These are phyloP conservation scores for Lagorchestes hirsutus DNA, from an alignment of 2,797 vertebrate genomes.

Conservation along the genomic window DNA sequence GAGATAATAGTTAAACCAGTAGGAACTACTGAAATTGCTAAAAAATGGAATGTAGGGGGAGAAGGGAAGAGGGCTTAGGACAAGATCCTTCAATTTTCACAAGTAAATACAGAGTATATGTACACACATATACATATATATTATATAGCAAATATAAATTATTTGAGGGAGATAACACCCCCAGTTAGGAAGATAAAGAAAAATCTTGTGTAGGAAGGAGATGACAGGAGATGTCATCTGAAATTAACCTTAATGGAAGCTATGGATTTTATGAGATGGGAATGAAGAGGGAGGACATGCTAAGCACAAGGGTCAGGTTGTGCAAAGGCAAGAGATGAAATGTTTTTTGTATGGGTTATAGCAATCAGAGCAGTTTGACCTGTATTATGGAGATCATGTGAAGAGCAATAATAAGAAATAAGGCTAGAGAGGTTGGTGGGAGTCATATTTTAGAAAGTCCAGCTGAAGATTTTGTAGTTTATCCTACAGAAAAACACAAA, in stretches of 20 bases:
- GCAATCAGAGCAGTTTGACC: not conserved
- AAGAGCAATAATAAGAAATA: not conserved
- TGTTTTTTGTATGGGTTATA: not conserved
- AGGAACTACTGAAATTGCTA: not conserved
- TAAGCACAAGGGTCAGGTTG: not conserved
- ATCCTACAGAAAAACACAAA: not conserved
- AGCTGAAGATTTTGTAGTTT: not conserved
- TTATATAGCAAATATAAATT: not conserved
- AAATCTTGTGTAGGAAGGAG: not conserved
- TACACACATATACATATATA: not conserved
- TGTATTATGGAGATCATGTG: not conserved
- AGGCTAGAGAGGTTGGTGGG: not conserved
- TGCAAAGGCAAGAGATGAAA: not conserved
- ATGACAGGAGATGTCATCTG: not conserved
- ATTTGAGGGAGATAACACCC: not conserved
- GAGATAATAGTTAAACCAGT: not conserved
- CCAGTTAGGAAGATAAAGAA: not conserved
- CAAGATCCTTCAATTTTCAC: not conserved
- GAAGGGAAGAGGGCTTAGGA: not conserved
- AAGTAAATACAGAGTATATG: not conserved
- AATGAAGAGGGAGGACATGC: not conserved
- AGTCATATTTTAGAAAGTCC: not conserved
- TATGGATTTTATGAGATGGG: not conserved
- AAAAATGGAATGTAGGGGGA: not conserved
- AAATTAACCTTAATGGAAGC: not conserved